A percentile compares a stretch with the other conserved stretches of the same genome.
Conservation (phyloP, 2,888 invertebrate genomes). For the Pyrrhosoma nymphula region DNA sequence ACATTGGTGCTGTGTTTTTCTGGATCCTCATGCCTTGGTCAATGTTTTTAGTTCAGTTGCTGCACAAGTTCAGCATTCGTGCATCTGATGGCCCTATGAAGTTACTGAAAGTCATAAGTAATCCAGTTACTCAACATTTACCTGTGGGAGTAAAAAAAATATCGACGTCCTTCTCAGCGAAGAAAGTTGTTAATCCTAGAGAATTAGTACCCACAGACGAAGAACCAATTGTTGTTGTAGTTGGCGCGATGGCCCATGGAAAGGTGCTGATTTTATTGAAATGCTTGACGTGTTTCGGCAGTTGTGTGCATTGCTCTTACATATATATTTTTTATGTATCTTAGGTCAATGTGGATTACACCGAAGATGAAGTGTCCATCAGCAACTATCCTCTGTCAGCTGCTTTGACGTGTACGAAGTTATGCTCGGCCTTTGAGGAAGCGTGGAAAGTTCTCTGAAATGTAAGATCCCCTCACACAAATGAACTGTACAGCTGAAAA, state of each 20-base stretch:
- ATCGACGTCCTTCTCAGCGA: slow-evolving; percentile 93
- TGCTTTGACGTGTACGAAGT: slow-evolving; percentile 96
- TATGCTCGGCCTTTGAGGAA: slow-evolving; percentile 97
- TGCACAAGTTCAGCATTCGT: slow-evolving; percentile 95
- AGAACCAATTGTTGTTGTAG: slow-evolving; percentile 91
- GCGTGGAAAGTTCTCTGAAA: slow-evolving; percentile 88
- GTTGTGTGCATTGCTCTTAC: background rate
- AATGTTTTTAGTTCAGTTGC: slow-evolving; percentile 89
- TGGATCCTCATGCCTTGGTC: too few relatives aligned
- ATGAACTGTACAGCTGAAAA: background rate
- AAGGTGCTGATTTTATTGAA: slow-evolving; percentile 82
- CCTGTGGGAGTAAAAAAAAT: slow-evolving; percentile 96
- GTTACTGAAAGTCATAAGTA: slow-evolving; percentile 96
- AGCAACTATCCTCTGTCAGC: slow-evolving; percentile 98
- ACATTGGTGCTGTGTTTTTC: too few relatives aligned
- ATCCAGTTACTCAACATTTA: slow-evolving; percentile 95
- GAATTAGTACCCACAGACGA: slow-evolving; percentile 90
- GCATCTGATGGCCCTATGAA: slow-evolving; percentile 94
- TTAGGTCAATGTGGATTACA: slow-evolving; percentile 88
- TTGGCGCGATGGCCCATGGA: slow-evolving; percentile 99
- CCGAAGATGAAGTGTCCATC: slow-evolving; percentile 93
- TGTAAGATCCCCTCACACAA: background rate
- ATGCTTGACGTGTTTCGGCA: background rate
- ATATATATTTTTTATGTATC: slow-evolving; percentile 72
- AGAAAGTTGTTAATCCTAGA: slow-evolving; percentile 84